These are phyloP conservation scores for Scaptodrosophila lebanonensis DNA, from an alignment of 1,140 invertebrate genomes.

Conservation along the genomic window DNA sequence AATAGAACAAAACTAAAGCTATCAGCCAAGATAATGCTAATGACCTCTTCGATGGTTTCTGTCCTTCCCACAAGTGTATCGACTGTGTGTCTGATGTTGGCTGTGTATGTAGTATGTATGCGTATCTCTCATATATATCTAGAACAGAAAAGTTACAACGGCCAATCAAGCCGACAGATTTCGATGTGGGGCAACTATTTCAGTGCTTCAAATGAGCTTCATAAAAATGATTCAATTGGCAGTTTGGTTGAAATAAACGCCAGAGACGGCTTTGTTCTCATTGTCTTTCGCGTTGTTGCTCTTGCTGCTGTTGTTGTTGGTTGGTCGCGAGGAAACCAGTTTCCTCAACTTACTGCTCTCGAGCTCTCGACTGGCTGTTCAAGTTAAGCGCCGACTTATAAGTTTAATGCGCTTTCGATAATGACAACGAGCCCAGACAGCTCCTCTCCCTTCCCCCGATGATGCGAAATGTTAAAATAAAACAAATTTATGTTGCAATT, in stretches of 20 bases:
- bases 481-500: constrained; percentile 75
- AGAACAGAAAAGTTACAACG: constrained; percentile 47
- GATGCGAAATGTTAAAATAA: constrained; percentile 76
- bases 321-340: constrained; percentile 37
- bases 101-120: constrained; percentile 13
- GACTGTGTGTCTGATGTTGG: background rate
- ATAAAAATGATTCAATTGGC: constrained; percentile 74
- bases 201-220: constrained; percentile 50
- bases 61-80: constrained; percentile 9
- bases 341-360: constrained; percentile 6
- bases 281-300: background rate
- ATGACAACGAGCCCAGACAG: constrained; percentile 23
- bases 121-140: constrained; percentile 9
- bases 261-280: constrained; percentile 44
- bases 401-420: constrained; percentile 62
- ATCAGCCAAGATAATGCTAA: constrained; percentile 47
- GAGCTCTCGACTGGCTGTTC: constrained; percentile 20
- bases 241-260: constrained; percentile 63
- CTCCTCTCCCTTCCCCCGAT: too few relatives aligned
- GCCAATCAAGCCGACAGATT: constrained; percentile 59
- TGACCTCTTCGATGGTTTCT: constrained; percentile 45
- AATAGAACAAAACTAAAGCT: constrained; percentile 22
- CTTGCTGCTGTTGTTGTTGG: constrained; percentile 4
- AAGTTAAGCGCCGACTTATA: constrained; percentile 63
- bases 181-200: constrained; percentile 62